Evolutionary conservation across 35 echinoderm and acorn worm genomes (phyloP).

Genomic region (Ophioderma brevispina): DNA sequence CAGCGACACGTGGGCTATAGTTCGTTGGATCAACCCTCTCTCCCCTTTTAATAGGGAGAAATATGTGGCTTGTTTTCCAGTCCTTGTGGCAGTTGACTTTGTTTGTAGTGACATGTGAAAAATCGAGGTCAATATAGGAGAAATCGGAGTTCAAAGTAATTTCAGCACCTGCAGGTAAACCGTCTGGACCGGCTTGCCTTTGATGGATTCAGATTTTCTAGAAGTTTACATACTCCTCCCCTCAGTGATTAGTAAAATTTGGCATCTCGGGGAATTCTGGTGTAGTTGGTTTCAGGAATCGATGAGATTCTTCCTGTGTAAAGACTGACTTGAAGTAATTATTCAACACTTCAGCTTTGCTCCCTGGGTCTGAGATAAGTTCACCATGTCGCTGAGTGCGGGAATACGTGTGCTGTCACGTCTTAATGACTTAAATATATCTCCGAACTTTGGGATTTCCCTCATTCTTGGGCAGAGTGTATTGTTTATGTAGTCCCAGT

Average conservation of each 20-base stretch:
- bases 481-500: slow-evolving; percentile 37
- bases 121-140: not conserved
- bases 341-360: not conserved
- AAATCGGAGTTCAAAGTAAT: not conserved
- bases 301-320: not conserved
- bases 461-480: slow-evolving; percentile 26
- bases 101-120: not conserved
- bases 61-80: not conserved
- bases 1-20: too few species aligned
- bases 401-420: not conserved
- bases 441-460: slow-evolving; percentile 3
- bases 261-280: not conserved
- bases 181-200: not conserved
- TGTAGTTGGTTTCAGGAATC: not conserved
- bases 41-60: not conserved
- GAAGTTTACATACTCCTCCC: not conserved
- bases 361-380: not conserved
- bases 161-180: not conserved
- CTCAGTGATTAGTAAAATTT: not conserved
- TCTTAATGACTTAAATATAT: not conserved
- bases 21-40: not conserved
- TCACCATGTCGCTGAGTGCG: not conserved
- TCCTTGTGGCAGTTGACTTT: not conserved
- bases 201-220: not conserved
- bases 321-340: not conserved